Percentiles rank a stretch among this genome's conserved stretches.
Evolutionary conservation across 2,113 vertebrate species (phyloP).

Genomic region (Neodon shergylaensis): DNA sequence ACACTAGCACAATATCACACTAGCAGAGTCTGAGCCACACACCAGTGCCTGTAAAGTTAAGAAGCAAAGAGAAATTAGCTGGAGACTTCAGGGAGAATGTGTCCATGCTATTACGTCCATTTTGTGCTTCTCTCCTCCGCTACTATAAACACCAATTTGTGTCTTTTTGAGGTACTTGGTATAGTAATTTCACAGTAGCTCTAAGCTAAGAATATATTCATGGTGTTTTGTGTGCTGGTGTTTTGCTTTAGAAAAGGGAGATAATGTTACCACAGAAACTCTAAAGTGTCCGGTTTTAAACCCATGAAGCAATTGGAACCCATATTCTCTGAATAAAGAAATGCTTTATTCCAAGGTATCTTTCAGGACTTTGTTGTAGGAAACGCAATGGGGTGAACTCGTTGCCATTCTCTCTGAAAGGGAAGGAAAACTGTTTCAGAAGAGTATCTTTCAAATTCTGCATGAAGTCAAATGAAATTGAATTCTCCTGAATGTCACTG

Average conservation of each 20-base stretch:
- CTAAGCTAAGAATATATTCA: neutral
- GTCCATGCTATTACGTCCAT: neutral
- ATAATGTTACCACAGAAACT: neutral
- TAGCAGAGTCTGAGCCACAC: neutral
- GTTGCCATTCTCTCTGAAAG: neutral
- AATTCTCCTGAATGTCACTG: constrained; percentile 2
- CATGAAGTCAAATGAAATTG: neutral
- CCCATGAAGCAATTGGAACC: neutral
- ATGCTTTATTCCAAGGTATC: neutral
- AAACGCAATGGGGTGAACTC: neutral
- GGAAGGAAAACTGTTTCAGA: neutral
- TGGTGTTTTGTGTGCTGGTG: neutral
- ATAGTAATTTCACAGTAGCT: neutral
- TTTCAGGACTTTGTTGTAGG: neutral
- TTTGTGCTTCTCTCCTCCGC: neutral
- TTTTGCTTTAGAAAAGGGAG: neutral
- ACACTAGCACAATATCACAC: neutral
- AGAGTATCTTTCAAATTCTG: neutral
- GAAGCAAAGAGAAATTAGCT: neutral
- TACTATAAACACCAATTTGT: neutral
- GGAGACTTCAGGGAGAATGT: neutral
- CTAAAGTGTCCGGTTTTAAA: neutral
- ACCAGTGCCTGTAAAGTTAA: neutral
- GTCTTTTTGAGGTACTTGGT: neutral
- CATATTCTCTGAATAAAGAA: neutral